Evolutionary conservation across 2,113 vertebrate genomes (phyloP).

Genomic region (Toxotes jaculatrix): DNA sequence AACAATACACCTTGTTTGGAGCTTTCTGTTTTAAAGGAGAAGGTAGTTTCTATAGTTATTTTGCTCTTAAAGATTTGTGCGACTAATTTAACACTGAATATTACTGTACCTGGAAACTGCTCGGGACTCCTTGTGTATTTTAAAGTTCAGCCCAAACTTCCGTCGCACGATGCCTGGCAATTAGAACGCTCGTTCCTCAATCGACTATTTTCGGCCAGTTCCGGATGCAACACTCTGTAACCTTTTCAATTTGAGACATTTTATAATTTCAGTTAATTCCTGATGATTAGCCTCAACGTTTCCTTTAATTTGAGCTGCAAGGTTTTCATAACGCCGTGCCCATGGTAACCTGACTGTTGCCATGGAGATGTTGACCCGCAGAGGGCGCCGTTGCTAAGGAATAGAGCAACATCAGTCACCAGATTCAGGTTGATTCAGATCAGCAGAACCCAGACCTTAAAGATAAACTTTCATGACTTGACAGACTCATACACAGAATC

Average conservation of each 20-base stretch:
- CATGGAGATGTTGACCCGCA: not conserved
- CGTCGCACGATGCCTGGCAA: too few relatives aligned
- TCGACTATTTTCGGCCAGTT: too few relatives aligned
- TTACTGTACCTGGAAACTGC: not conserved
- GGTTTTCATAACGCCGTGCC: not conserved
- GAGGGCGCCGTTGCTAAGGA: slow-evolving; percentile 25
- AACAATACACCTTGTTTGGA: not conserved
- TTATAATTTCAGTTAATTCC: too few relatives aligned
- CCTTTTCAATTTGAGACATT: too few relatives aligned
- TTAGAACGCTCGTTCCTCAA: too few relatives aligned
- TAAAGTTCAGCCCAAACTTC: too few relatives aligned
- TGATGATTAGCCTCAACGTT: too few relatives aligned
- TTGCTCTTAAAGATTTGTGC: too few relatives aligned
- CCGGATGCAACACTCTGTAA: too few relatives aligned
- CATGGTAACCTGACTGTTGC: slow-evolving; percentile 33
- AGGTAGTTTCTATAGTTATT: too few relatives aligned
- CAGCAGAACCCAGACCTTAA: not conserved
- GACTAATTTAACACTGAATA: not conserved
- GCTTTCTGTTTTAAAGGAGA: not conserved
- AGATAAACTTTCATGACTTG: not conserved
- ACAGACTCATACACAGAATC: not conserved
- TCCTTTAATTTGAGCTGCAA: too few relatives aligned
- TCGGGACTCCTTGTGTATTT: too few relatives aligned
- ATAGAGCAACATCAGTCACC: not conserved
- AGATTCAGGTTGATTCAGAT: not conserved